Percentiles rank a stretch among this genome's conserved stretches.
These are phyloP conservation scores for Cephus runcator DNA, from an alignment of 2,888 invertebrate genomes.

Conservation along the genomic window DNA sequence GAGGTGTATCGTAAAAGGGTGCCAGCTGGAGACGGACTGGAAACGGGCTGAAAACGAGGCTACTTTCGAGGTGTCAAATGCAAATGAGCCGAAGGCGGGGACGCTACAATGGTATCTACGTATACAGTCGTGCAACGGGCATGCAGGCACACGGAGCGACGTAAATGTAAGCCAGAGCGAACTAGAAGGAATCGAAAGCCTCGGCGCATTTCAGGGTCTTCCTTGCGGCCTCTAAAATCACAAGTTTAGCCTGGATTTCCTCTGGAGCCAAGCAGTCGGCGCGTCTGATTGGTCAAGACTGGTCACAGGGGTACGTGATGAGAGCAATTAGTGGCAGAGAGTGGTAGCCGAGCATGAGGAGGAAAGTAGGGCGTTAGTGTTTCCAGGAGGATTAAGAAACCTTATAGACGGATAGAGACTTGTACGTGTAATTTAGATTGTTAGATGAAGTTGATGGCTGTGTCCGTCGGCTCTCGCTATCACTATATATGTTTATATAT, in stretches of 20 bases:
- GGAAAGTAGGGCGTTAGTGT: constrained; percentile 58
- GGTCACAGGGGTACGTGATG: constrained; percentile 45
- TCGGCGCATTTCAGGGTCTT: constrained; percentile 45
- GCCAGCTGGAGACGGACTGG: background rate
- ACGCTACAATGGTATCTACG: background rate
- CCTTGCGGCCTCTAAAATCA: constrained; percentile 39
- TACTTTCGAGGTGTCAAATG: constrained; percentile 19
- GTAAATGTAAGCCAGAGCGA: background rate
- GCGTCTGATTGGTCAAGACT: constrained; percentile 22
- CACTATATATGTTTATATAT: background rate
- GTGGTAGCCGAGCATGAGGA: constrained; percentile 1
- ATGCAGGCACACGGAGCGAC: background rate
- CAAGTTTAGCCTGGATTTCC: constrained; percentile 13
- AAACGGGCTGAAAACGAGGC: background rate
- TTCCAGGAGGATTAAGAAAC: constrained; percentile 61
- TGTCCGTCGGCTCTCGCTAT: background rate
- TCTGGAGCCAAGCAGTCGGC: constrained; percentile 13
- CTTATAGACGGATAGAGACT: constrained; percentile 45
- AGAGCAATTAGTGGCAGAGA: constrained; percentile 52
- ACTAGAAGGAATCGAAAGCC: constrained; percentile 27
- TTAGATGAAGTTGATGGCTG: background rate
- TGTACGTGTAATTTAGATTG: constrained; percentile 51
- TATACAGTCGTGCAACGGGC: background rate
- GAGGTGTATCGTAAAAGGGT: background rate
- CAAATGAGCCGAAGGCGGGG: constrained; percentile 22